These are phyloP conservation scores for Prosopocoilus inquinatus DNA, from an alignment of 2,888 invertebrate species.

Conservation along the genomic window DNA sequence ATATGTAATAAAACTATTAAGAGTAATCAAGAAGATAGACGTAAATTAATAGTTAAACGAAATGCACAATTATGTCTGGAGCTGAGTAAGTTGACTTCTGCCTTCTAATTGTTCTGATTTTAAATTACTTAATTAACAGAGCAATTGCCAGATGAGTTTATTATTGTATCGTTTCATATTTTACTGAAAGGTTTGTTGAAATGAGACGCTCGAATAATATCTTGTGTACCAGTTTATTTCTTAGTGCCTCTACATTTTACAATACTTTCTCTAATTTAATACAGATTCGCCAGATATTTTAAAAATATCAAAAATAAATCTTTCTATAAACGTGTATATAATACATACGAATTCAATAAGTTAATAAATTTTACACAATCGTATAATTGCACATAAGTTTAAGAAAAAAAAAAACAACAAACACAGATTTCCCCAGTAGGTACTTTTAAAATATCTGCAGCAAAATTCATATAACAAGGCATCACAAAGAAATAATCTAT, in stretches of 20 bases:
- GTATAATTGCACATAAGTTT: slow-evolving; percentile 11
- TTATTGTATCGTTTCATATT: no score
- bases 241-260: slow-evolving; percentile 33
- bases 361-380: slow-evolving; percentile 1
- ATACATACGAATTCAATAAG: background rate
- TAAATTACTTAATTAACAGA: no score
- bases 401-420: no score
- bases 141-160: no score
- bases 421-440: slow-evolving; percentile 1
- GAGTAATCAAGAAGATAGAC: no score
- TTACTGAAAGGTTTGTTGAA: no score
- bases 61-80: no score
- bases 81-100: no score
- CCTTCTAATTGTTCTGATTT: no score
- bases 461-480: slow-evolving; percentile 27
- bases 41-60: no score
- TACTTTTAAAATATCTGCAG: slow-evolving; percentile 21
- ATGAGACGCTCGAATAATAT: no score
- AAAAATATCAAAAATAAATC: slow-evolving; percentile 22
- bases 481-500: slow-evolving; percentile 24
- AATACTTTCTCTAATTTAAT: slow-evolving; percentile 24
- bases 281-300: slow-evolving; percentile 24
- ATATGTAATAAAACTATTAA: no score
- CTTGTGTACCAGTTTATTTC: slow-evolving; percentile 31
- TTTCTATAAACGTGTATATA: slow-evolving; percentile 3